Percentiles rank a stretch among this genome's conserved stretches.
Evolutionary conservation across 2,797 vertebrate species (phyloP).

Genomic region (Onychomys leucogaster): DNA sequence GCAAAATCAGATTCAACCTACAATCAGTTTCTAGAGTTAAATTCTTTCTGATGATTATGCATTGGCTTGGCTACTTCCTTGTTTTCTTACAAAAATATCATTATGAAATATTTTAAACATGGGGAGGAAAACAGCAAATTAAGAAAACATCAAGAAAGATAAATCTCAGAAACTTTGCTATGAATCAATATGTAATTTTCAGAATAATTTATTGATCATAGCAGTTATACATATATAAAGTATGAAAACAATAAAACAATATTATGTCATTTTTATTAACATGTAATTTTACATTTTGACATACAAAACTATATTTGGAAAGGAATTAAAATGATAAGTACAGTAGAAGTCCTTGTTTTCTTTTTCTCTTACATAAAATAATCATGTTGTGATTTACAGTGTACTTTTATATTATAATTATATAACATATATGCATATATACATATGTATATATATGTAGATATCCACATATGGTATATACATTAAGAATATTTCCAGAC

Average conservation of each 20-base stretch:
- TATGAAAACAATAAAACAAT: conserved; percentile 11
- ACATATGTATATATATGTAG: not conserved
- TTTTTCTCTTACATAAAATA: not conserved
- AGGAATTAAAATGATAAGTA: not conserved
- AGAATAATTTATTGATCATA: conserved; percentile 25
- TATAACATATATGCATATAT: not conserved
- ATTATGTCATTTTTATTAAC: not conserved
- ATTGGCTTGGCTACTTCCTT: not conserved
- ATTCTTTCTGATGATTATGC: not conserved
- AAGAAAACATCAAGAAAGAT: not conserved
- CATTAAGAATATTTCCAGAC: not conserved
- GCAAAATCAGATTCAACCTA: not conserved
- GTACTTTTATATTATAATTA: not conserved
- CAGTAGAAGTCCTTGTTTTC: not conserved
- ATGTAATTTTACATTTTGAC: not conserved
- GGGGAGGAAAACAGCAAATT: not conserved
- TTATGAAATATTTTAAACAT: conserved; percentile 36
- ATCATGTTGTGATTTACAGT: not conserved
- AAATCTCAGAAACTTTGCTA: conserved; percentile 46
- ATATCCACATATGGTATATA: not conserved
- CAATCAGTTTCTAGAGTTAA: not conserved
- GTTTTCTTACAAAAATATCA: conserved; percentile 33
- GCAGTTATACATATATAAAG: not conserved
- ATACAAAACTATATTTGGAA: not conserved
- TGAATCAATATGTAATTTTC: conserved; percentile 15